Percentiles rank a stretch among this genome's conserved stretches.
Evolutionary conservation across 2,888 invertebrate genomes (phyloP).

Genomic region (Dasypolia templi): DNA sequence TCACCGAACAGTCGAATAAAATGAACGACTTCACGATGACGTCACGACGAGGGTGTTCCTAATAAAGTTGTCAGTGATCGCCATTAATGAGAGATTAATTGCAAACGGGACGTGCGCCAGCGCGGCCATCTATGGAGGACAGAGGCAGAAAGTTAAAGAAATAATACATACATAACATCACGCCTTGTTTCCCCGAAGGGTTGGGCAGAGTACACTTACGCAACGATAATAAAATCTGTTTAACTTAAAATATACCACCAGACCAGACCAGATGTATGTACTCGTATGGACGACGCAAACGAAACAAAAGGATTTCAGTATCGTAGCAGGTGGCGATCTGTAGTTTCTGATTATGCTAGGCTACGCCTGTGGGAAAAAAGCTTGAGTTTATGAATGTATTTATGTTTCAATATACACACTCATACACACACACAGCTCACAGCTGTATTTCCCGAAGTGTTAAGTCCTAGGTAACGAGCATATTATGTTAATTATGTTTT

Average conservation of each 20-base stretch:
- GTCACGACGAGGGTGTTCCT: conserved; percentile 47
- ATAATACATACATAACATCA: no score
- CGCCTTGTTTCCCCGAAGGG: no score
- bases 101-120: conserved; percentile 34
- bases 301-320: background rate
- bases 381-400: background rate
- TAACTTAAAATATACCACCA: background rate
- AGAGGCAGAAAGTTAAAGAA: conserved; percentile 24
- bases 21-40: conserved; percentile 33
- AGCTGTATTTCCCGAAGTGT: background rate
- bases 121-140: background rate
- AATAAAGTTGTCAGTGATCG: conserved; percentile 57
- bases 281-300: no score
- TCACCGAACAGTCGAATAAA: conserved; percentile 24
- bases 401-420: no score
- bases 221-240: no score
- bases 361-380: background rate
- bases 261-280: background rate
- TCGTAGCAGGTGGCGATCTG: background rate
- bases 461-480: background rate
- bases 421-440: no score
- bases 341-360: background rate
- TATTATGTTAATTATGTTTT: background rate
- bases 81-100: conserved; percentile 61
- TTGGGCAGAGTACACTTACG: no score